Conservation (phyloP, 1,140 invertebrate genomes). For the Pemphigus obesinymphae region DNA sequence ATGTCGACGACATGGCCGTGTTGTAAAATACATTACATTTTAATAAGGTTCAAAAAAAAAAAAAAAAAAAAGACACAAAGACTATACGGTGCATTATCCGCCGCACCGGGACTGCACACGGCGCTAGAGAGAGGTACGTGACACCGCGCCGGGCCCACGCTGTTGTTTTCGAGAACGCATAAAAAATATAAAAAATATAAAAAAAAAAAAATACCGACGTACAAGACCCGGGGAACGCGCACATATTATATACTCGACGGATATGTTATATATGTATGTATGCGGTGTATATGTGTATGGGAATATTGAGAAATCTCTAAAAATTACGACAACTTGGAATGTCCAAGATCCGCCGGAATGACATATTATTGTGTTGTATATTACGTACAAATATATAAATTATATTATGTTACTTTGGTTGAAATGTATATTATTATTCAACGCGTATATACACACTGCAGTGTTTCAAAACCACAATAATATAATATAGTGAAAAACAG, state of each 20-base stretch:
- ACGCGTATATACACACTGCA: neutral
- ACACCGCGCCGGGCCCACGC: constrained; percentile 30
- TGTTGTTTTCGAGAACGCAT: constrained; percentile 39
- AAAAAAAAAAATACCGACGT: neutral
- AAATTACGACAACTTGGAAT: neutral
- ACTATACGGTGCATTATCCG: constrained; percentile 15
- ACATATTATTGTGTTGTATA: neutral
- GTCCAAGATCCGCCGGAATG: neutral
- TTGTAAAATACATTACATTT: constrained; percentile 38
- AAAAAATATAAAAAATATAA: constrained; percentile 16
- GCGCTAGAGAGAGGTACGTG: constrained; percentile 21
- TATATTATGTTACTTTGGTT: neutral
- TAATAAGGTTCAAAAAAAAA: constrained; percentile 30
- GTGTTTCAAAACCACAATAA: too few species aligned
- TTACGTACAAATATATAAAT: neutral
- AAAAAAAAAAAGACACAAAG: constrained; percentile 7
- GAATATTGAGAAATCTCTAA: constrained; percentile 1
- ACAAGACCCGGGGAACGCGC: neutral
- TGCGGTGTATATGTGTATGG: neutral
- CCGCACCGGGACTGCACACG: constrained; percentile 23
- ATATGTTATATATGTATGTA: neutral
- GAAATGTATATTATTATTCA: neutral
- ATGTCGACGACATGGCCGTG: constrained; percentile 28
- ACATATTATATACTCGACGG: neutral
- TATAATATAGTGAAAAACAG: too few species aligned